Percentiles rank a stretch among this genome's conserved stretches.
Evolutionary conservation across 2,888 invertebrate genomes (phyloP).

Genomic region (Acanthoscelides obtectus): DNA sequence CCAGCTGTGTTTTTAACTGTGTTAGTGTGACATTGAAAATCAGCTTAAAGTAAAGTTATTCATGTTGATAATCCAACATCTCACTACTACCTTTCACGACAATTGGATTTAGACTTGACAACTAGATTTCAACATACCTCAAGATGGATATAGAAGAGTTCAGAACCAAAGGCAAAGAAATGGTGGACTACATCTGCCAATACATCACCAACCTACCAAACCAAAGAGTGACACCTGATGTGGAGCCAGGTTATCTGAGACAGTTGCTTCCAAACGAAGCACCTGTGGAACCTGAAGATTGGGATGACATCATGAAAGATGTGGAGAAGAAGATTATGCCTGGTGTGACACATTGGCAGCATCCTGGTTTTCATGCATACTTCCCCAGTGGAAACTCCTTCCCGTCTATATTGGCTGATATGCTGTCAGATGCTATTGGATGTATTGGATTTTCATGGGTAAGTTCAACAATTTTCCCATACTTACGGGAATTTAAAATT

Average conservation of each 20-base stretch:
- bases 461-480: no score
- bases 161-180: constrained; percentile 80
- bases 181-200: constrained; percentile 93
- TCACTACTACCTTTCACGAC: no score
- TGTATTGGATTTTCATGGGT: constrained; percentile 99
- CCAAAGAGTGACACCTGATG: constrained; percentile 80
- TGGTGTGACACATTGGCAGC: constrained; percentile 98
- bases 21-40: no score
- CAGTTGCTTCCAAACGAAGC: constrained; percentile 74
- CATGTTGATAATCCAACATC: no score
- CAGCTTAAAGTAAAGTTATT: no score
- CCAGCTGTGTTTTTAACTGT: no score
- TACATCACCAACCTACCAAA: constrained; percentile 78
- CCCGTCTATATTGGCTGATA: constrained; percentile 95
- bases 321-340: constrained; percentile 91
- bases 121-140: neutral
- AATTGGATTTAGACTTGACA: no score
- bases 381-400: constrained; percentile 97
- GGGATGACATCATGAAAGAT: constrained; percentile 86
- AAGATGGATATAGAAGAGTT: constrained; percentile 86
- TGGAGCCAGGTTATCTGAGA: constrained; percentile 87
- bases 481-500: no score
- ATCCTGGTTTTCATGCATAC: constrained; percentile 97
- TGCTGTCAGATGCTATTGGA: constrained; percentile 94
- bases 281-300: constrained; percentile 76